phyloP scores from a whole-genome alignment of 2,113 vertebrate genomes.

The Eublepharis macularius region DNA sequence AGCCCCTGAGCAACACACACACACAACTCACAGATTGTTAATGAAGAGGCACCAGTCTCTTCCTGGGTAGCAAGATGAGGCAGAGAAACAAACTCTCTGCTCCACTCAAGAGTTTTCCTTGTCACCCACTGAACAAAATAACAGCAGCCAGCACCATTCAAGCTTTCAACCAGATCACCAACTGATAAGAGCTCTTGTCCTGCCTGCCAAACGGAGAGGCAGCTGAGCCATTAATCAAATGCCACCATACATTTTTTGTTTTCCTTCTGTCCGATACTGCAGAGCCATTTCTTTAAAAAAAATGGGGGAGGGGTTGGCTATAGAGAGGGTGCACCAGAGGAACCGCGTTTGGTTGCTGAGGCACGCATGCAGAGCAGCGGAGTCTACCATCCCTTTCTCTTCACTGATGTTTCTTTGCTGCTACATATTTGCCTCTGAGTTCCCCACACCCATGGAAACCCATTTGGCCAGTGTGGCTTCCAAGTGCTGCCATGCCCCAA shows the following conservation, averaged over 20 bases:
- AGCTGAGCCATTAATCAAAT: constrained; percentile 63
- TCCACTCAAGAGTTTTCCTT: constrained; percentile 41
- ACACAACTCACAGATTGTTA: rapidly evolving
- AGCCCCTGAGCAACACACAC: constrained; percentile 9
- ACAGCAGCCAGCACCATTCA: constrained; percentile 38
- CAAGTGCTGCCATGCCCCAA: not conserved
- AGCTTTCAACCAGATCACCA: constrained; percentile 49
- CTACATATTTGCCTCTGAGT: not conserved
- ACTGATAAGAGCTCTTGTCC: constrained; percentile 47
- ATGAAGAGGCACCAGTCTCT: constrained; percentile 19
- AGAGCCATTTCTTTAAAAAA: constrained; percentile 29
- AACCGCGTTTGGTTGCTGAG: no score
- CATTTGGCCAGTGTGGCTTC: not conserved
- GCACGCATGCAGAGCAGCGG: no score
- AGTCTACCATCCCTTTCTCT: no score
- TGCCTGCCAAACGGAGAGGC: constrained; percentile 65
- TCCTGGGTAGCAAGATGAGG: not conserved
- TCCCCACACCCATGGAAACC: constrained; percentile 25
- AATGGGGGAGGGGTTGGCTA: not conserved
- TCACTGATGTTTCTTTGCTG: constrained; percentile 45
- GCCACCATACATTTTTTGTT: constrained; percentile 63
- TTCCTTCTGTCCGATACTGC: constrained; percentile 50
- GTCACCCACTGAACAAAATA: constrained; percentile 5
- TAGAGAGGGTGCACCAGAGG: constrained; percentile 17
- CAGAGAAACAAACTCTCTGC: constrained; percentile 19